phyloP scores from a whole-genome alignment of 2,797 vertebrate genomes.

The Clarias platycephalus region DNA sequence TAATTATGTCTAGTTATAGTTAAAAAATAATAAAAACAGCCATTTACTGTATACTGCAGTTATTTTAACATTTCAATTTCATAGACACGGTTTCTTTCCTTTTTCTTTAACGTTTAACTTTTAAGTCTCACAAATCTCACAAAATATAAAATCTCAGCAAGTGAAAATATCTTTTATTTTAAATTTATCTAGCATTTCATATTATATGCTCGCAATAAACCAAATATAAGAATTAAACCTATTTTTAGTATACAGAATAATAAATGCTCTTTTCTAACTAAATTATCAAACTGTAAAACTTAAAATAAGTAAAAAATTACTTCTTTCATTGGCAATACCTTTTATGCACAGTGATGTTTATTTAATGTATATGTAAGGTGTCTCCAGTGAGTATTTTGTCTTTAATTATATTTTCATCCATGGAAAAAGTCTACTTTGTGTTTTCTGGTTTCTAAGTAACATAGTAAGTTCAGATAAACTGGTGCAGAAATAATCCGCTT shows the following conservation, averaged over 20 bases:
- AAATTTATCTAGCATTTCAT: not conserved
- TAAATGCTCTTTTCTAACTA: not conserved
- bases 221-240: not conserved
- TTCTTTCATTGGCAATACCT: not conserved
- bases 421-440: not conserved
- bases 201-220: not conserved
- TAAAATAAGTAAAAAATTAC: not conserved
- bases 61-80: not conserved
- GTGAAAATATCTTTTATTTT: not conserved
- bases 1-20: not conserved
- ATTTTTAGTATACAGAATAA: not conserved
- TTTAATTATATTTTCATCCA: not conserved
- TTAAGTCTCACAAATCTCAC: not conserved
- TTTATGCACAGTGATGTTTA: not conserved
- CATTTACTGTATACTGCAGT: not conserved
- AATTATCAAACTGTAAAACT: not conserved
- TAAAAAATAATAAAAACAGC: no score
- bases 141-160: not conserved
- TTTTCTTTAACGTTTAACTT: not conserved
- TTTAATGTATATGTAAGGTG: not conserved
- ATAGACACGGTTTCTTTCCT: not conserved
- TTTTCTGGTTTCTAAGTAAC: conserved; percentile 1
- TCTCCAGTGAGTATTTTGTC: not conserved
- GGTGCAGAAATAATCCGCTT: not conserved
- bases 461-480: not conserved